Base-by-base conservation (phyloP, 2,888 invertebrate species). In the Tenthredo livida region DNA sequence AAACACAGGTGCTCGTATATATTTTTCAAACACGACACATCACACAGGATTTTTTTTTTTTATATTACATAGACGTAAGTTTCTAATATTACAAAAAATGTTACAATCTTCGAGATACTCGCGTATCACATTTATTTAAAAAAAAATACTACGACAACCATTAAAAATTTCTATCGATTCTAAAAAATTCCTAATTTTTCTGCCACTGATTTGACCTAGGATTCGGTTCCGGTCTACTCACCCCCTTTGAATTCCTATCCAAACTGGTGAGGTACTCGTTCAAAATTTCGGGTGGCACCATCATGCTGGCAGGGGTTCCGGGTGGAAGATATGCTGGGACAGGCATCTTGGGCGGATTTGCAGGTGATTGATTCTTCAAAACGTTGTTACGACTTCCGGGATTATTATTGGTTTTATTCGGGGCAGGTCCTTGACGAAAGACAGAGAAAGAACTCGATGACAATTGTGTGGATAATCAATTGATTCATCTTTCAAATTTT, bases 271-370 rank as follows among this genome's bases (percentile, higher is more conserved):
- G 85, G 85, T 92, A 93, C 43, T 90, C 88, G 82, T 88, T 90
- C 80, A 92, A 87, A 50, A 92, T 87, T 90, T 92, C 92, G 37
- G 92, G 90, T 15, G 93, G 88, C 86, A 91, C 89, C 84, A 89
- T 85, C 87, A 89, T 87, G 29, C 89, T 88, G 9, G 87, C 67
- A 25, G 89, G 84, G 54, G 88, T 85, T 67, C 86, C 87, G 29
- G 86, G 80, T 29, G 85, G 78, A 33, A 83, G 87, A 87, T 84
- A 86, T n/a, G 77, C 43, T 21, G 58, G 85, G 33, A 58, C 87
- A 17, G 87, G 47, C n/a, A 83, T 77, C 84, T 89, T 88, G 21
- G 88, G 73, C 37, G 84, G 87, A 83, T 85, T 90, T 73, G 87
- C 12, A 3, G 37, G 37, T 12, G 54, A 47, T 47, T 58, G 78